These are phyloP conservation scores for Leptobrachium ailaonicum DNA, from an alignment of 2,113 vertebrate genomes.

Conservation along the genomic window DNA sequence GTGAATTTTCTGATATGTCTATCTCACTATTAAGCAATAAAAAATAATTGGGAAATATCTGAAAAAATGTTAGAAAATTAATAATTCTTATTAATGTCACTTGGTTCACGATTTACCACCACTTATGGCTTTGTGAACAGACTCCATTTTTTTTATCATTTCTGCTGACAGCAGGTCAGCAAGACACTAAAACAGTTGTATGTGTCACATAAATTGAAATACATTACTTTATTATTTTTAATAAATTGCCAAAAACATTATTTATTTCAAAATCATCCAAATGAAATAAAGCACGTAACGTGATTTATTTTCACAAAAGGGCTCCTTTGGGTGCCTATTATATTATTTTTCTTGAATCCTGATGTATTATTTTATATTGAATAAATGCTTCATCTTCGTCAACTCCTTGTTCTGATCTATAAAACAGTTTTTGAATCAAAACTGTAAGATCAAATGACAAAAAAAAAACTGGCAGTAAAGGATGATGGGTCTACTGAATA, in stretches of 20 bases:
- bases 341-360: conserved; percentile 38
- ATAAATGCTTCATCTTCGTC: neutral
- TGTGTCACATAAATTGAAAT: neutral
- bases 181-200: too few relatives aligned
- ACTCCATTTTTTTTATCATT: too few relatives aligned
- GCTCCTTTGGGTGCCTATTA: conserved; percentile 26
- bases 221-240: neutral
- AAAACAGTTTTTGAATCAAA: conserved; percentile 33
- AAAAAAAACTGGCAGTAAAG: conserved; percentile 56
- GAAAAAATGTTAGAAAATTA: too few relatives aligned
- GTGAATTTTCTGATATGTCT: too few relatives aligned
- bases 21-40: too few relatives aligned
- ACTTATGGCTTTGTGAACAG: too few relatives aligned
- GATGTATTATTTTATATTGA: conserved; percentile 22
- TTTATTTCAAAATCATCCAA: too few relatives aligned
- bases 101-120: too few relatives aligned
- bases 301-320: conserved; percentile 20
- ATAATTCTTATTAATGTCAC: too few relatives aligned
- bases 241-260: neutral
- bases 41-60: too few relatives aligned
- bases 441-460: neutral
- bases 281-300: neutral
- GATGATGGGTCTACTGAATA: conserved; percentile 51
- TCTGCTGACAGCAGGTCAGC: too few relatives aligned
- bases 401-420: neutral